Evolutionary conservation across 2,797 vertebrate genomes (phyloP).

Genomic region (Phrynocephalus forsythii): DNA sequence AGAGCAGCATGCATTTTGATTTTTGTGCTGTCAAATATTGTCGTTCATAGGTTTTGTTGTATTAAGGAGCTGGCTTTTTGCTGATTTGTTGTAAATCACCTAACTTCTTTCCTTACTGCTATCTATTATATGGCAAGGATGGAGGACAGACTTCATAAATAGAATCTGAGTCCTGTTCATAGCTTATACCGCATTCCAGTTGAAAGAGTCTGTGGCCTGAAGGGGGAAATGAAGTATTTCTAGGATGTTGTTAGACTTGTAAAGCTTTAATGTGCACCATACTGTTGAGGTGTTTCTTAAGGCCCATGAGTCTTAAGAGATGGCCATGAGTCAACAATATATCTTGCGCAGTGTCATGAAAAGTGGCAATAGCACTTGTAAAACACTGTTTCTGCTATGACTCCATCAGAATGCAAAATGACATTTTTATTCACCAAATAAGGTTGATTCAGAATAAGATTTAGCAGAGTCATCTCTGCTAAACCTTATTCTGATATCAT

Average conservation of each 20-base stretch:
- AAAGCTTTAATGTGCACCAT: background rate
- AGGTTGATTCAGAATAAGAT: background rate
- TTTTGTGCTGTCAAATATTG: background rate
- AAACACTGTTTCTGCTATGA: background rate
- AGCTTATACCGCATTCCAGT: background rate
- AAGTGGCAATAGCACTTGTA: background rate
- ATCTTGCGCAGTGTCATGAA: background rate
- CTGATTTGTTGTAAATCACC: background rate
- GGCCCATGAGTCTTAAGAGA: background rate
- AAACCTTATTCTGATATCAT: background rate
- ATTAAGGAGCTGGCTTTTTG: background rate
- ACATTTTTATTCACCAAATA: background rate
- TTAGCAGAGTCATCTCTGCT: background rate
- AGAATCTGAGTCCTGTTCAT: background rate
- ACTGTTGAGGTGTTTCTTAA: background rate
- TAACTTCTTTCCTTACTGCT: background rate
- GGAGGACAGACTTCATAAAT: background rate
- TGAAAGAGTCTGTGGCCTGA: background rate
- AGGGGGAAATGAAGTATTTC: background rate
- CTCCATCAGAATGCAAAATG: background rate
- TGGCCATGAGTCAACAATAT: background rate
- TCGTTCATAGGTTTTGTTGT: background rate
- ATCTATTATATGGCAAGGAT: background rate
- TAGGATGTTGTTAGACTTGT: background rate
- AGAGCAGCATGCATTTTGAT: conserved; percentile 4